Conservation (phyloP, 2,888 invertebrate genomes). For the Caenorhabditis sp. region DNA sequence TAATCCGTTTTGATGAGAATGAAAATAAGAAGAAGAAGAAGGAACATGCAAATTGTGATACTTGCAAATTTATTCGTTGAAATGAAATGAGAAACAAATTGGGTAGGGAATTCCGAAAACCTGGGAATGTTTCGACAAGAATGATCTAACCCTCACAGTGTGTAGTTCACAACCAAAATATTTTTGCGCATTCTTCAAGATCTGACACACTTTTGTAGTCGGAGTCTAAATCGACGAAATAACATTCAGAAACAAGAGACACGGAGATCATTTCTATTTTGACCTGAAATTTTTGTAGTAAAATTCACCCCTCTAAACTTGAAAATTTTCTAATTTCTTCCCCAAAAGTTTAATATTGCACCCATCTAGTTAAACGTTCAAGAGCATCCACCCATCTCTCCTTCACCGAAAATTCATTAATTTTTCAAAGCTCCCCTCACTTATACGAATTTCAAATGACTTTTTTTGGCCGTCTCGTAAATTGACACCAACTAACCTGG, state of each 20-base stretch:
- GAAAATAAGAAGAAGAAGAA: not conserved
- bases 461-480: slow-evolving; percentile 9
- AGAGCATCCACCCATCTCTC: not conserved
- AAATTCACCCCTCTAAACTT: not conserved
- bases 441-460: slow-evolving; percentile 31
- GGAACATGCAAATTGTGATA: not conserved
- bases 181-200: too few relatives aligned
- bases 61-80: not conserved
- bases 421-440: slow-evolving; percentile 17
- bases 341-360: slow-evolving; percentile 16
- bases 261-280: too few relatives aligned
- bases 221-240: too few relatives aligned
- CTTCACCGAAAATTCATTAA: slow-evolving; percentile 15
- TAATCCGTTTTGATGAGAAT: not conserved
- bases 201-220: too few relatives aligned
- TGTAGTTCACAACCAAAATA: too few relatives aligned
- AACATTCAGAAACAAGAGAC: too few relatives aligned
- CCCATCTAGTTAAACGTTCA: not conserved
- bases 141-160: too few relatives aligned
- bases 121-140: too few relatives aligned
- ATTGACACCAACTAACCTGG: slow-evolving; percentile 76
- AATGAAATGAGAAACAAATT: not conserved
- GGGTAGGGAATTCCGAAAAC: too few relatives aligned
- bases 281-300: too few relatives aligned
- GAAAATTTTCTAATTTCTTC: not conserved